A percentile compares a stretch with the other conserved stretches of the same genome.
phyloP scores from a whole-genome alignment of 2,888 invertebrate genomes.

The Miltochrista miniata region DNA sequence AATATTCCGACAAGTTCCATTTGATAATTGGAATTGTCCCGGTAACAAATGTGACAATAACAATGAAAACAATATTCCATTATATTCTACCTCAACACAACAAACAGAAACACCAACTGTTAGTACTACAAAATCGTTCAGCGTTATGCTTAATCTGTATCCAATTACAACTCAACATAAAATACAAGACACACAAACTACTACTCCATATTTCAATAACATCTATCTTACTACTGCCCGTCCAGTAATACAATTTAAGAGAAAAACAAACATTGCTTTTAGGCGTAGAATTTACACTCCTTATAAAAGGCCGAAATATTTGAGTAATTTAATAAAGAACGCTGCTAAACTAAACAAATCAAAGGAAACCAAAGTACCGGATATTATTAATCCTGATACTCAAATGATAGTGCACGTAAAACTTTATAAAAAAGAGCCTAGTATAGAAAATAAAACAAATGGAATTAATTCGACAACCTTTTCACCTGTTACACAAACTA shows the following conservation, averaged over 20 bases:
- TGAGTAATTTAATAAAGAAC: conserved; percentile 24
- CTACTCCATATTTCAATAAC: conserved; percentile 43
- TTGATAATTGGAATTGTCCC: conserved; percentile 46
- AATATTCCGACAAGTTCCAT: conserved; percentile 57
- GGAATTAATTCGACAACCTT: conserved; percentile 12
- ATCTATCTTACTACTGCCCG: conserved; percentile 67
- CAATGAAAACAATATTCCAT: conserved; percentile 16
- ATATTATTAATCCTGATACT: conserved; percentile 48
- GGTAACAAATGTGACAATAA: conserved; percentile 46
- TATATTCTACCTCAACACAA: conserved; percentile 29
- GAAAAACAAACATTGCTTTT: conserved; percentile 53
- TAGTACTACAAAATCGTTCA: conserved; percentile 80
- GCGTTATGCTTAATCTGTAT: conserved; percentile 86
- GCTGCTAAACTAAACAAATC: background rate
- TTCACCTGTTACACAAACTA: conserved; percentile 27
- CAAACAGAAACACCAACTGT: conserved; percentile 33
- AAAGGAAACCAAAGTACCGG: conserved; percentile 22
- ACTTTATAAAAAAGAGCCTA: conserved; percentile 66
- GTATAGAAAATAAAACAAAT: conserved; percentile 29
- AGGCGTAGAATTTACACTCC: conserved; percentile 44
- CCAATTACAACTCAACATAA: conserved; percentile 66
- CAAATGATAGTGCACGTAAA: conserved; percentile 87
- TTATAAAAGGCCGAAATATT: conserved; percentile 46
- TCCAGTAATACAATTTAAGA: conserved; percentile 65
- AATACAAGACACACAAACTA: conserved; percentile 41